A percentile compares a stretch with the other conserved stretches of the same genome.
phyloP scores from a whole-genome alignment of 2,888 invertebrate species.

The Stenodera caucasica region DNA sequence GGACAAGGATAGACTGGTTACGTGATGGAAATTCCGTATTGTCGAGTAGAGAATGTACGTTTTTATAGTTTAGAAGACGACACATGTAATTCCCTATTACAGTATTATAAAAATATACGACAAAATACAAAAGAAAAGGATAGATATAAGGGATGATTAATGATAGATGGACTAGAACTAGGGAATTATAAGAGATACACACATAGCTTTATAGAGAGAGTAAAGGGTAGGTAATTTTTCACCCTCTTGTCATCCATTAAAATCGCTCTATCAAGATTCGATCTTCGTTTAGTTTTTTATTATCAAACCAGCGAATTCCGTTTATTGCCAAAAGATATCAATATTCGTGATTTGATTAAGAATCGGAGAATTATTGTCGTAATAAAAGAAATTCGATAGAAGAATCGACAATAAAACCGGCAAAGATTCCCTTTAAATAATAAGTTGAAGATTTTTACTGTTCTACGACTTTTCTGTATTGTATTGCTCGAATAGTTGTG shows the following conservation, averaged over 20 bases:
- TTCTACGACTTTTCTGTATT: not conserved
- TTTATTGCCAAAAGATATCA: not conserved
- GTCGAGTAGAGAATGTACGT: not conserved
- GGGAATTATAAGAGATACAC: not conserved
- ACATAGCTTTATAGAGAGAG: not conserved
- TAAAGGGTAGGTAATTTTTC: not conserved
- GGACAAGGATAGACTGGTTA: not conserved
- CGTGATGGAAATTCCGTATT: conserved; percentile 1
- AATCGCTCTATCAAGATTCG: not conserved
- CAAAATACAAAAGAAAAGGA: not conserved
- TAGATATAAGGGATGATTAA: not conserved
- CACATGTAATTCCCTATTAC: not conserved
- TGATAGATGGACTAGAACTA: not conserved
- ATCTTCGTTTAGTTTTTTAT: too few species aligned
- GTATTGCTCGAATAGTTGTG: conserved; percentile 7
- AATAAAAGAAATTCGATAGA: too few species aligned
- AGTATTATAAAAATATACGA: not conserved
- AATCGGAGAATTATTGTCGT: too few species aligned
- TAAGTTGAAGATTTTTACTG: not conserved
- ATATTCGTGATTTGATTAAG: not conserved
- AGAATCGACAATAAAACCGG: too few species aligned
- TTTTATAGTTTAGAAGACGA: not conserved
- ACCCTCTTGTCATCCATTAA: not conserved
- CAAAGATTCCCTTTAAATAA: too few species aligned
- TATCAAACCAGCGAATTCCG: not conserved